Evolutionary conservation across 2,888 invertebrate genomes (phyloP).

Genomic region (Aricia artaxerxes): DNA sequence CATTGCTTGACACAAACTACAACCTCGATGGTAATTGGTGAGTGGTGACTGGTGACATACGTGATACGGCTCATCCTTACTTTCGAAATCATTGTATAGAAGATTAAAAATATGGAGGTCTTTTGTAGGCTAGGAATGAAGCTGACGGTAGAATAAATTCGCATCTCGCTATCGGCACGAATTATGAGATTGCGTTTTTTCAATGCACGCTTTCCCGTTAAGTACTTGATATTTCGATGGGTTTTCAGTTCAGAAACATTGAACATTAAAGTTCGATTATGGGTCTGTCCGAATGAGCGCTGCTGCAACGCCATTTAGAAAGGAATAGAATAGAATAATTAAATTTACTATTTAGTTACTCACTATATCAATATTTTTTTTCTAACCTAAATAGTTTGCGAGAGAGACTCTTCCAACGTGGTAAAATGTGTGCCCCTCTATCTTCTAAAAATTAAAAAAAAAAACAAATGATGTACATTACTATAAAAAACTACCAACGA

Average conservation of each 20-base stretch:
- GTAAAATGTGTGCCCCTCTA: too few relatives aligned
- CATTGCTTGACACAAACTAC: not conserved
- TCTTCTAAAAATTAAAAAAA: too few relatives aligned
- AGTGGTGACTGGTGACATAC: too few relatives aligned
- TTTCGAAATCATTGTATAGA: not conserved
- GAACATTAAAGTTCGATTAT: not conserved
- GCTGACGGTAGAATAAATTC: constrained; percentile 30
- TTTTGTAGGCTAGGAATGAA: constrained; percentile 30
- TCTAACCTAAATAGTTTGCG: too few relatives aligned
- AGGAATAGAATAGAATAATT: too few relatives aligned
- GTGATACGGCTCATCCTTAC: not conserved
- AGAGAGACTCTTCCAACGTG: too few relatives aligned
- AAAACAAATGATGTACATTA: too few relatives aligned
- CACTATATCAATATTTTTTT: too few relatives aligned
- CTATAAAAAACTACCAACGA: too few relatives aligned
- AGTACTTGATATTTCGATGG: not conserved
- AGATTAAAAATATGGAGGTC: constrained; percentile 34
- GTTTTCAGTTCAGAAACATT: not conserved
- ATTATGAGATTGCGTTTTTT: constrained; percentile 33
- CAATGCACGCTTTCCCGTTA: constrained; percentile 23
- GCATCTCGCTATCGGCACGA: constrained; percentile 31
- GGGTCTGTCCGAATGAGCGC: too few relatives aligned
- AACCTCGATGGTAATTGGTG: not conserved
- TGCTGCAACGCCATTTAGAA: too few relatives aligned
- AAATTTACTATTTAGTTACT: too few relatives aligned